These are phyloP conservation scores for Calliopsis andreniformis DNA, from an alignment of 1,140 invertebrate genomes.

Conservation along the genomic window DNA sequence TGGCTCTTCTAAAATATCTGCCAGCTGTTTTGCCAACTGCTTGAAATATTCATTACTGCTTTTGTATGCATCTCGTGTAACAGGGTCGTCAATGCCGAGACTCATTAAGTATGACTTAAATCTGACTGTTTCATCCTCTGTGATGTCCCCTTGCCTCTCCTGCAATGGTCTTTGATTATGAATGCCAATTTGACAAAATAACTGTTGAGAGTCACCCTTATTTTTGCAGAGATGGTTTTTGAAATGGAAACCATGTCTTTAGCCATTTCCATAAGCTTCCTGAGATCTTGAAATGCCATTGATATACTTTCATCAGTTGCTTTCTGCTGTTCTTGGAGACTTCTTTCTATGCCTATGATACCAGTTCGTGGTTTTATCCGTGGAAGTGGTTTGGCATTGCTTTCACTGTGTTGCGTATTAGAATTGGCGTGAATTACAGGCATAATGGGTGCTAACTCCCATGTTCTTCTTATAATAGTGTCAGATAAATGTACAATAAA, in stretches of 20 bases:
- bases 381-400: slow-evolving; percentile 69
- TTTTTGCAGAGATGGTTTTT: slow-evolving; percentile 95
- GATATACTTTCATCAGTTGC: slow-evolving; percentile 95
- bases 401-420: slow-evolving; percentile 64
- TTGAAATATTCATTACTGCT: slow-evolving; percentile 93
- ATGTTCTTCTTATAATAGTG: slow-evolving; percentile 83
- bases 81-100: slow-evolving; percentile 98
- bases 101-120: slow-evolving; percentile 98
- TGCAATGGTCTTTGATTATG: slow-evolving; percentile 80
- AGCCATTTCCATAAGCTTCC: slow-evolving; percentile 96
- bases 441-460: slow-evolving; percentile 81
- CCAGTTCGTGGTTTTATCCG: slow-evolving; percentile 90
- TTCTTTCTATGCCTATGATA: slow-evolving; percentile 97
- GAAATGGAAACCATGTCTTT: slow-evolving; percentile 98
- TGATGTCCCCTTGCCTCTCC: slow-evolving; percentile 97
- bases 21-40: slow-evolving; percentile 93
- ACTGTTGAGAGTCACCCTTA: slow-evolving; percentile 85
- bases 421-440: slow-evolving; percentile 63
- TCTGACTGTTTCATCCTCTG: slow-evolving; percentile 97
- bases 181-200: slow-evolving; percentile 60
- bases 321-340: slow-evolving; percentile 93
- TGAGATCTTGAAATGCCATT: slow-evolving; percentile 97
- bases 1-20: slow-evolving; percentile 90
- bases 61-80: slow-evolving; percentile 94
- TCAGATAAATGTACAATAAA: slow-evolving; percentile 86